Evolutionary conservation across 2,797 vertebrate species (phyloP).

Genomic region (Tiaroga cobitis): DNA sequence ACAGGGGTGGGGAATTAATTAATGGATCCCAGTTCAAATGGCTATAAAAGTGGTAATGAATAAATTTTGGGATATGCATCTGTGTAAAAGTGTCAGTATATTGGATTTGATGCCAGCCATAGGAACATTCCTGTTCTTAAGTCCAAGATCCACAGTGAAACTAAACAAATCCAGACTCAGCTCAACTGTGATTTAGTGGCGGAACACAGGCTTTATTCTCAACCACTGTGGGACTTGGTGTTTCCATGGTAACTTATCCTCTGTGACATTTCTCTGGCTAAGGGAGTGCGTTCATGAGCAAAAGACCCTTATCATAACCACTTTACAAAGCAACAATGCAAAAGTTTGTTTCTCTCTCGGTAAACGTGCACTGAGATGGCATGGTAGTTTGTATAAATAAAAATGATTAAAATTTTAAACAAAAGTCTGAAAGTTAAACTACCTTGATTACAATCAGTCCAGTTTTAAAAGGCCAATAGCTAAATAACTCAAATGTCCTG

Average conservation of each 20-base stretch:
- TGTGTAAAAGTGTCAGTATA: neutral
- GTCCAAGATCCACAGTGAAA: constrained; percentile 26
- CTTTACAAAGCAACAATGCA: constrained; percentile 8
- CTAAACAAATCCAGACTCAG: constrained; percentile 50
- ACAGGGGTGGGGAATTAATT: neutral
- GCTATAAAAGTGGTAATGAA: neutral
- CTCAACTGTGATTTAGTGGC: constrained; percentile 50
- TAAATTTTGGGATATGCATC: neutral
- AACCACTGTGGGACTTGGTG: constrained; percentile 68
- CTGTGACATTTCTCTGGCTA: constrained; percentile 74
- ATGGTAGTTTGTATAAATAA: neutral
- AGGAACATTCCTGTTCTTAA: constrained; percentile 33
- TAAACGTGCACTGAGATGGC: neutral
- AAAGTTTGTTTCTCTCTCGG: neutral
- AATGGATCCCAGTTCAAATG: constrained; percentile 3
- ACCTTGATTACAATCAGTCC: neutral
- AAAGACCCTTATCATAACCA: constrained; percentile 49
- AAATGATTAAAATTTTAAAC: neutral
- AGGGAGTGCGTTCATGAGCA: constrained; percentile 63
- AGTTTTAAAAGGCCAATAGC: neutral
- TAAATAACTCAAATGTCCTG: neutral
- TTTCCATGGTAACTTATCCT: constrained; percentile 76
- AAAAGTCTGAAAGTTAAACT: neutral
- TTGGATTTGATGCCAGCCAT: neutral
- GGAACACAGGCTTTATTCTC: constrained; percentile 70